Conservation (phyloP, 2,888 invertebrate genomes). For the Plemyria rubiginata region DNA sequence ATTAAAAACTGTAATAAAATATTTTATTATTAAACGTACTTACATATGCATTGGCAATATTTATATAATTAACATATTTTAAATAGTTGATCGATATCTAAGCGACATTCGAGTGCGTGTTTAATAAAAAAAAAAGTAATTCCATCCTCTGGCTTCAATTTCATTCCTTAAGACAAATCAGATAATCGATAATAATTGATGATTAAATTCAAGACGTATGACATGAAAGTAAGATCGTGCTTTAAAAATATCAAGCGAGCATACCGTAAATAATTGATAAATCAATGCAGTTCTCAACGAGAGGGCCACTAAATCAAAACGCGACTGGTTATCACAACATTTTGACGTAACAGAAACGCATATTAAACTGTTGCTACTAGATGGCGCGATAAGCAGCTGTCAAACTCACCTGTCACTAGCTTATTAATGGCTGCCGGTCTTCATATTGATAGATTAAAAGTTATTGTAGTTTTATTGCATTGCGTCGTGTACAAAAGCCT, state of each 20-base stretch:
- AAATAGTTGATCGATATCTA: constrained; percentile 8
- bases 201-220: constrained; percentile 75
- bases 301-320: constrained; percentile 81
- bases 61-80: background rate
- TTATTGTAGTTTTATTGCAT: constrained; percentile 66
- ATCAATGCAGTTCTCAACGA: constrained; percentile 79
- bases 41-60: too few relatives aligned
- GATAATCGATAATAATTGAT: constrained; percentile 80
- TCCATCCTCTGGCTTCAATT: constrained; percentile 34
- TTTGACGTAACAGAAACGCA: constrained; percentile 79
- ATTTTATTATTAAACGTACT: too few relatives aligned
- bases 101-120: constrained; percentile 2
- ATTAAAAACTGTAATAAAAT: too few relatives aligned
- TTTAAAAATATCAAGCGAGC: constrained; percentile 77
- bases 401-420: constrained; percentile 80
- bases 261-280: constrained; percentile 82
- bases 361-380: constrained; percentile 80
- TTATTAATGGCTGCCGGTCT: constrained; percentile 74
- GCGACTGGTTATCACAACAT: constrained; percentile 75
- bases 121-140: constrained; percentile 41
- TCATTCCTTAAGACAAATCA: constrained; percentile 62
- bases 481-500: constrained; percentile 2
- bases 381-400: constrained; percentile 82
- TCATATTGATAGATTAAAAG: constrained; percentile 70
- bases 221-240: constrained; percentile 82